Percentiles rank a stretch among this genome's conserved stretches.
phyloP scores from a whole-genome alignment of 1,140 invertebrate species.

The Bactericera cockerelli region DNA sequence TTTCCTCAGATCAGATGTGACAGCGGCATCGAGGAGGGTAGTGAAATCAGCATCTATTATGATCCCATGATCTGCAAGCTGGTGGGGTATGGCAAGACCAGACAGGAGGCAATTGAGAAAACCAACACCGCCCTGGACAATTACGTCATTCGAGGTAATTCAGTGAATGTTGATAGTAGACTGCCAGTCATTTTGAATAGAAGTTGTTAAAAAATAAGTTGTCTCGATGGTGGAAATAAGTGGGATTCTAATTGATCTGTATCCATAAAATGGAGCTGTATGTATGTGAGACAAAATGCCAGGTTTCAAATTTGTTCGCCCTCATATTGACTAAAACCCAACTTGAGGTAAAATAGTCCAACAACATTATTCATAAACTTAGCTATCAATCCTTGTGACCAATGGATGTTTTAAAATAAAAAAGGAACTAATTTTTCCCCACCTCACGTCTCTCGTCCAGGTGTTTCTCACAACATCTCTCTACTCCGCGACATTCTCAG shows the following conservation, averaged over 20 bases:
- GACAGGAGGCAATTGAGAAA: constrained; percentile 40
- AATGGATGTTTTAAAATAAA: constrained; percentile 10
- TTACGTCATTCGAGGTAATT: constrained; percentile 47
- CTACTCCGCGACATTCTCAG: constrained; percentile 48
- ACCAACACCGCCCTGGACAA: constrained; percentile 47
- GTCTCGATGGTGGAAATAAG: too few species aligned
- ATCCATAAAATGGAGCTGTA: too few species aligned
- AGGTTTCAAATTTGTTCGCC: too few species aligned
- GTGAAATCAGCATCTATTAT: constrained; percentile 57
- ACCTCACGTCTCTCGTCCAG: too few species aligned
- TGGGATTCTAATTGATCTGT: too few species aligned
- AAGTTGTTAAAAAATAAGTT: too few species aligned
- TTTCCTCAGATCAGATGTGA: constrained; percentile 41
- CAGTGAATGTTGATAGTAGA: too few species aligned
- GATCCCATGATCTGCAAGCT: constrained; percentile 63
- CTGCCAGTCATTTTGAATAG: too few species aligned
- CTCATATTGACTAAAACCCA: too few species aligned
- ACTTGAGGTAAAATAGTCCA: not conserved
- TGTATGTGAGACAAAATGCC: too few species aligned
- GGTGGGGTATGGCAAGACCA: constrained; percentile 40
- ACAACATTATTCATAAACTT: not conserved
- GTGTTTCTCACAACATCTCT: constrained; percentile 54
- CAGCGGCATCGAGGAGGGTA: constrained; percentile 53
- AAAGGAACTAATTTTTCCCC: too few species aligned
- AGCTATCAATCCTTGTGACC: not conserved